These are phyloP conservation scores for Sebastes goodei DNA, from an alignment of 2,797 vertebrate species.

Conservation along the genomic window DNA sequence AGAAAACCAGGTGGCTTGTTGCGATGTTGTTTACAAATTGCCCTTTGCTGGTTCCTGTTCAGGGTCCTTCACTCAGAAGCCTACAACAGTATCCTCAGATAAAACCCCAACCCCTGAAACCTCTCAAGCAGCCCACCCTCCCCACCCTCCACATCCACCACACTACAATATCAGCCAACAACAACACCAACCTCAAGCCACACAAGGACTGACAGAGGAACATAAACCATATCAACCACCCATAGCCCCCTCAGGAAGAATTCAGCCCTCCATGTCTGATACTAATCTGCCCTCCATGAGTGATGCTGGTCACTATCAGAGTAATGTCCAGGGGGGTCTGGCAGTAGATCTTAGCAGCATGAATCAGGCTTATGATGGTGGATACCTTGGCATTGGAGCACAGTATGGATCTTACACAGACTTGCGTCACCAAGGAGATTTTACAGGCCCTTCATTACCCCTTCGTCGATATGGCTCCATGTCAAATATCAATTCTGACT, in stretches of 20 bases:
- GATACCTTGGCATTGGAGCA: conserved; percentile 90
- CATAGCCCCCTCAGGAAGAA: conserved; percentile 82
- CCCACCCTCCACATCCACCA: conserved; percentile 16
- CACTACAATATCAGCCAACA: conserved; percentile 70
- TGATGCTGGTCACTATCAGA: conserved; percentile 88
- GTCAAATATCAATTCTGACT: conserved; percentile 96
- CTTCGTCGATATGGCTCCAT: conserved; percentile 94
- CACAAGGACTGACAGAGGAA: conserved; percentile 77
- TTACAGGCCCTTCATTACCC: conserved; percentile 87
- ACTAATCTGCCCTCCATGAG: conserved; percentile 88
- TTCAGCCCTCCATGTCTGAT: conserved; percentile 96
- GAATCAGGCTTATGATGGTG: conserved; percentile 91
- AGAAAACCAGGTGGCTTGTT: conserved; percentile 95
- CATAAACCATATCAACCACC: conserved; percentile 82
- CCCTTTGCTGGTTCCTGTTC: conserved; percentile 94
- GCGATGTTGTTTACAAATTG: conserved; percentile 97
- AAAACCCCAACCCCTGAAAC: conserved; percentile 81
- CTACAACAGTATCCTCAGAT: conserved; percentile 84
- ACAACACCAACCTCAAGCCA: conserved; percentile 63
- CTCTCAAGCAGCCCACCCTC: conserved; percentile 64
- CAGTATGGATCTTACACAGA: conserved; percentile 98
- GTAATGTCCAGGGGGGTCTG: conserved; percentile 85
- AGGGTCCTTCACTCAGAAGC: conserved; percentile 88
- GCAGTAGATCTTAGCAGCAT: conserved; percentile 92
- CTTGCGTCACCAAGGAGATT: conserved; percentile 91